phyloP scores from a whole-genome alignment of 2,888 invertebrate species.

The Lepidocyrtinus sp. region DNA sequence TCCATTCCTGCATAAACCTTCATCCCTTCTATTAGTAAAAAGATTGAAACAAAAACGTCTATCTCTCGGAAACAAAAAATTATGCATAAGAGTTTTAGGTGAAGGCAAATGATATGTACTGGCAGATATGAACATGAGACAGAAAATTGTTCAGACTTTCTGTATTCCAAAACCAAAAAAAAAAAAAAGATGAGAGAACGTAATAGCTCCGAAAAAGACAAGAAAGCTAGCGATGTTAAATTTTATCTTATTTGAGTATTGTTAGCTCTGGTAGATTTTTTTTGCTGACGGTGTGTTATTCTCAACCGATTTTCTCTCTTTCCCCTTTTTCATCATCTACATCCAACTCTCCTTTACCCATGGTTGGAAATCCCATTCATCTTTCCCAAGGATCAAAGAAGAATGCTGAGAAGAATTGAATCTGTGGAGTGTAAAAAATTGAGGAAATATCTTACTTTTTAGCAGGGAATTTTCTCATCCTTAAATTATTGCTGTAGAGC shows the following conservation, averaged over 20 bases:
- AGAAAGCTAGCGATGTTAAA: slow-evolving; percentile 45
- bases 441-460: slow-evolving; percentile 61
- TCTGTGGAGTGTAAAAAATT: slow-evolving; percentile 60
- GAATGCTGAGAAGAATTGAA: slow-evolving; percentile 30
- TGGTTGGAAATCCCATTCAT: slow-evolving; percentile 18
- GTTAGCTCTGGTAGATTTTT: slow-evolving; percentile 49
- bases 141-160: slow-evolving; percentile 9
- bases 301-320: slow-evolving; percentile 45
- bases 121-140: slow-evolving; percentile 14
- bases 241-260: slow-evolving; percentile 57
- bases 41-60: too few species aligned
- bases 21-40: slow-evolving; percentile 1
- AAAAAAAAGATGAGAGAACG: slow-evolving; percentile 14
- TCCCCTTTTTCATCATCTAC: slow-evolving; percentile 34
- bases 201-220: slow-evolving; percentile 20
- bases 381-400: slow-evolving; percentile 22
- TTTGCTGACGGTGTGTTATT: slow-evolving; percentile 55
- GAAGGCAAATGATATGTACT: slow-evolving; percentile 10
- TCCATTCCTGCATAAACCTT: not conserved
- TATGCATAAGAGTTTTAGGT: not conserved
- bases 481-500: slow-evolving; percentile 52
- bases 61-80: too few species aligned
- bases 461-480: slow-evolving; percentile 54
- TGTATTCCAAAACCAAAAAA: slow-evolving; percentile 4
- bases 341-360: slow-evolving; percentile 13